Base-by-base conservation (phyloP, 2,888 invertebrate species). In the Dendrolimus houi region DNA sequence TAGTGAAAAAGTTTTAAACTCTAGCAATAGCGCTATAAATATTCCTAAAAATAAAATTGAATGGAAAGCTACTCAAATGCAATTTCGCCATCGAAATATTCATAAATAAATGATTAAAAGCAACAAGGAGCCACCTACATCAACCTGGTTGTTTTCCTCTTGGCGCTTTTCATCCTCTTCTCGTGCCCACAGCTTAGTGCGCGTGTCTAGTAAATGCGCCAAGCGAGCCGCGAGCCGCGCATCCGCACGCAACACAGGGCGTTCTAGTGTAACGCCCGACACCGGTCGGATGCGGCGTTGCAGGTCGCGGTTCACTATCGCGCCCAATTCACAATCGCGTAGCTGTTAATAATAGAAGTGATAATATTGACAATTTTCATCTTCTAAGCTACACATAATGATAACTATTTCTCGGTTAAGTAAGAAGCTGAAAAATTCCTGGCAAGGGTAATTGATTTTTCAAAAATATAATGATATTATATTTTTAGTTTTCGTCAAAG, bases 231-330 rank as follows among this genome's bases (percentile, higher is more conserved):
- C 96, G 57, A 98, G 91, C 62, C 98, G 95, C 54, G 99, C 97
- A 81, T 99, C 99, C 13, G 97, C 95, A 40, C 97, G 92, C 41
- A 98, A 94, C 57, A 98, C 96, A 63, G 95, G 93, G 66, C 97
- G 96, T 77, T 98, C 98, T 12, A 96, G 94, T 0, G 97, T 96
- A 52, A 98, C 94, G 42, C 98, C 98, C 74, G 97, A 96, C 0
- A 97, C 96, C 0, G 97, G 95, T 0, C 99, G 94, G 61, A 99
- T 96, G 57, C 99, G 94, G 12, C 99, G 95, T 71, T 97, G 97
- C 63, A 99, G 88, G 88, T 99, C 99, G 14, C 99, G 93, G 89
- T 99, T 99, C 55, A 99, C 97, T 66, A 99, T 98, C 8, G 98
- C 97, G 14, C 97, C 97, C 66, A 98, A 89, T 82, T 98, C 98